Conservation (phyloP, 2,888 invertebrate genomes). For the Spicauda simplicius region DNA sequence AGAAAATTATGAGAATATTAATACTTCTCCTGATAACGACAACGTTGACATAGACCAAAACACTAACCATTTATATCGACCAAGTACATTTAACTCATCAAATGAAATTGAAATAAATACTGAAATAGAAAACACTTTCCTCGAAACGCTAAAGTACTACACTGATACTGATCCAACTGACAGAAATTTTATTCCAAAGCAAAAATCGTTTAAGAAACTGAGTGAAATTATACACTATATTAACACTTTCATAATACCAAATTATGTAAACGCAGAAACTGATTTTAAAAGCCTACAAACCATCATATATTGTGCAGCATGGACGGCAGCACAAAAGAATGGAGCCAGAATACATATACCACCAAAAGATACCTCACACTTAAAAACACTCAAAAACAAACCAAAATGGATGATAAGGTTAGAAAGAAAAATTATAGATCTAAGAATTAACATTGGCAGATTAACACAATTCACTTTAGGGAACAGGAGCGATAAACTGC, state of each 20-base stretch:
- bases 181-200: background rate
- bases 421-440: background rate
- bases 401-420: background rate
- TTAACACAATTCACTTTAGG: background rate
- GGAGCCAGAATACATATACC: background rate
- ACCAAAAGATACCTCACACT: no score
- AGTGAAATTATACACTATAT: background rate
- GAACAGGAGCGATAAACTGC: background rate
- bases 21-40: no score
- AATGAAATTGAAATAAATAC: no score
- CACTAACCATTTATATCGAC: no score
- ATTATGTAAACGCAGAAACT: background rate
- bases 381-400: background rate
- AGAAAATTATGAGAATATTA: no score
- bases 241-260: background rate
- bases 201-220: background rate
- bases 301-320: background rate
- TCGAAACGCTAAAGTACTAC: no score
- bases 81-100: no score
- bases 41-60: no score
- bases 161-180: no score
- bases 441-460: background rate
- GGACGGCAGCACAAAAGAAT: background rate
- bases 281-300: background rate
- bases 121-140: no score